Evolutionary conservation across 2,888 invertebrate species (phyloP).

Genomic region (Acrocera orbiculus): DNA sequence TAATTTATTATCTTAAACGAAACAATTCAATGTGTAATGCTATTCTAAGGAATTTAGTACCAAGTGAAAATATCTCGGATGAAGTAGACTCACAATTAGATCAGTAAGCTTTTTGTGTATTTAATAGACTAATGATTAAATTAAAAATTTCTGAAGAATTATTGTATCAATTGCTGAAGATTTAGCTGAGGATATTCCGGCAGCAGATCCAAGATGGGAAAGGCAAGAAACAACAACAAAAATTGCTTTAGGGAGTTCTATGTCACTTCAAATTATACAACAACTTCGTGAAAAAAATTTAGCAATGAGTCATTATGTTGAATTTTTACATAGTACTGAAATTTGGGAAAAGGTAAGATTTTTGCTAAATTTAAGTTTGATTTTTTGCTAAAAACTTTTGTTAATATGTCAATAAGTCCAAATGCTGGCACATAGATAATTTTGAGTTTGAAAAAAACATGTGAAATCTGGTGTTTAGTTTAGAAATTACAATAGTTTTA

Average conservation of each 20-base stretch:
- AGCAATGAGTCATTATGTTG: slow-evolving; percentile 56
- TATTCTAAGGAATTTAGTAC: slow-evolving; percentile 33
- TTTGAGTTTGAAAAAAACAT: no score
- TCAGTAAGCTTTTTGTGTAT: slow-evolving; percentile 14
- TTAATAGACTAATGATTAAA: neutral
- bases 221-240: slow-evolving; percentile 23
- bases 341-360: slow-evolving; percentile 49
- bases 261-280: slow-evolving; percentile 65
- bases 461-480: no score
- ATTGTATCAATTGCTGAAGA: slow-evolving; percentile 54
- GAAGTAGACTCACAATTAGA: slow-evolving; percentile 23
- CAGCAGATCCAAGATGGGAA: slow-evolving; percentile 60
- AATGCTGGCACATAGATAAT: no score
- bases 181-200: slow-evolving; percentile 73
- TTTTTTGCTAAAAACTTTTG: neutral
- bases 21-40: slow-evolving; percentile 31
- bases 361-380: slow-evolving; percentile 14
- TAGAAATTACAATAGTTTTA: no score
- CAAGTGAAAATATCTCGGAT: slow-evolving; percentile 17
- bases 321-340: slow-evolving; percentile 52
- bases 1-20: slow-evolving; percentile 54
- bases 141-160: slow-evolving; percentile 33
- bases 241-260: slow-evolving; percentile 46
- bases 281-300: slow-evolving; percentile 78
- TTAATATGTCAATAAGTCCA: no score